Evolutionary conservation across 2,888 invertebrate species (phyloP), one percentile per base, ranked within the genome.

Genomic region (Ophion ventricosus): DNA sequence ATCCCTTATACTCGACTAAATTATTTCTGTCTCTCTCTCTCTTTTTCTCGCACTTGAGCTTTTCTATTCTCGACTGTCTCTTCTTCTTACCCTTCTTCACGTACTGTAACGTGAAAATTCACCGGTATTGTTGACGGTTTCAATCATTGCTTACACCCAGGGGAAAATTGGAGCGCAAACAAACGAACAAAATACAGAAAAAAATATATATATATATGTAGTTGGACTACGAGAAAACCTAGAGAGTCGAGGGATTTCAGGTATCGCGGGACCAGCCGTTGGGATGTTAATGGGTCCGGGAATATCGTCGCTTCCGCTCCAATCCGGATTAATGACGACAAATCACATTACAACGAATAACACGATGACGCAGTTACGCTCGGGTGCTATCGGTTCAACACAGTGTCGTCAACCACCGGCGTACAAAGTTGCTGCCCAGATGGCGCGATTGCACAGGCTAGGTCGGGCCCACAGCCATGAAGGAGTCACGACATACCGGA

Each of bases 401-500:
- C 92, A 91, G 84, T 92, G 92, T 84, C 95, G 96, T 92, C 96
- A 97, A 91, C 97, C 97, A 79, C 97, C 97, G 59, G 96, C 97
- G 75, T 98, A 98, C 94, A 96, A 96, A 91, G 96, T 97, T 87
- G 97, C 97, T 73, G 97, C 97, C 77, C 97, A 97, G 92, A 97
- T 97, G 95, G 97, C 97, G 89, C 95, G 97, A 85, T 95, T 97
- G 89, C 97, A 97, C 94, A 95, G 97, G 88, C 95, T 97, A 87
- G 97, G 97, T 88, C 95, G 97, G 89, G 97, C 97, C 72, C 97
- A 97, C 94, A 97, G 97, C 87, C 97, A 97, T 94, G 97, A 97
- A 94, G 97, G 97, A 89, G 97, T 97, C 87, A 82, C 84, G 26
- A 76, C 97, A 85, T 95, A 96, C 89, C 95, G 96, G 88, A 96